Evolutionary conservation across 2,113 vertebrate species (phyloP), one percentile per base, ranked within the genome.

Genomic region (Sakesphorus luctuosus): DNA sequence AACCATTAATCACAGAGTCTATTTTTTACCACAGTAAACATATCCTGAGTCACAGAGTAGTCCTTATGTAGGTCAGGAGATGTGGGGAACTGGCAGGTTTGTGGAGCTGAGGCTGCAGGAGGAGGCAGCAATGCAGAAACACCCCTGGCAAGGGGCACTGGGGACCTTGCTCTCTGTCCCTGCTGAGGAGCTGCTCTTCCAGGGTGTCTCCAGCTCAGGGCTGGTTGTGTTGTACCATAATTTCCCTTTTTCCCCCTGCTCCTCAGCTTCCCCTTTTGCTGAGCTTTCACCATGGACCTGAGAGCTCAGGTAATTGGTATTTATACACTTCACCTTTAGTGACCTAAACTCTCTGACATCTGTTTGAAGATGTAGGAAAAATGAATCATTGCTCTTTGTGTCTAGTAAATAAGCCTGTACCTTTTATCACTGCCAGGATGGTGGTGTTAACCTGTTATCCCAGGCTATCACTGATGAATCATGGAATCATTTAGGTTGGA

Each of bases 131-230:
- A 12, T 10, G 16, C n/a, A 59, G 12, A 53, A 58, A 3, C 3
- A 1, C 9, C 20, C 1, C 0, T 21, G 38, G 5, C 11, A 11
- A 72, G 78, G 9, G 9, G 1, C 11, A 19, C 2, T 4, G 0
- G 7, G 6, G 38, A 52, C 17, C 5, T n/a, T 21, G n/a, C 8
- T 40, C 23, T 49, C 46, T 46, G 1, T 15, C 50, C 43, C 23
- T 29, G 0, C 8, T 2, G 2, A 61, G 13, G 56, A 79, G 4
- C 36, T 71, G 43, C 44, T 46, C 35, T 47, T 36, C 47, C 31
- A 43, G 9, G 36, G 3, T 31, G 29, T 23, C 59, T 47, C 43
- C 26, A 94, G 26, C 46, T 46, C 8, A 15, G 21, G 3, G 16
- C 10, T 69, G 12, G 7, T 20, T 74, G 9, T 23, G 25, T 31